These are phyloP conservation scores for Chrysomela aeneicollis DNA, from an alignment of 2,888 invertebrate species.

Conservation along the genomic window DNA sequence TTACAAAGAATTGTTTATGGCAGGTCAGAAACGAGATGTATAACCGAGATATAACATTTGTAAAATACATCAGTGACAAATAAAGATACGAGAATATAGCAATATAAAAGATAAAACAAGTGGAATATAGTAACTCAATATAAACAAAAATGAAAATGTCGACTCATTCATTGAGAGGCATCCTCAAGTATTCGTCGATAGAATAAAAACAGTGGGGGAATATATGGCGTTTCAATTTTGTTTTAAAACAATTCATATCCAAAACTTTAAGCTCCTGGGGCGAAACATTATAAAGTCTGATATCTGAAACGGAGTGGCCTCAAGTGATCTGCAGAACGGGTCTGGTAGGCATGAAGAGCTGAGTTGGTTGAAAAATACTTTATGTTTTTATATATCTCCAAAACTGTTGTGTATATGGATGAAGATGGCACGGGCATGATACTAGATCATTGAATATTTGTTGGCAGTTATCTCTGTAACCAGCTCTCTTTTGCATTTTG, in stretches of 20 bases:
- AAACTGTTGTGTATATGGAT: not conserved
- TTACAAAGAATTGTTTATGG: too few species aligned
- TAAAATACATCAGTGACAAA: too few species aligned
- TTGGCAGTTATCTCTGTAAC: slow-evolving; percentile 2
- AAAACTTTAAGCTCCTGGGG: not conserved
- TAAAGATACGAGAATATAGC: too few species aligned
- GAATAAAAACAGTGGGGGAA: slow-evolving; percentile 3
- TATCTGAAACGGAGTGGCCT: not conserved
- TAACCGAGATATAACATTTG: too few species aligned
- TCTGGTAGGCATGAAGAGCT: not conserved
- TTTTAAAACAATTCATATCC: too few species aligned
- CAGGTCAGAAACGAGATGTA: too few species aligned
- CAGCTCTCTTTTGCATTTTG: slow-evolving; percentile 5
- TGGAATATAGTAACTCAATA: too few species aligned
- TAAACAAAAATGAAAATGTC: too few species aligned
- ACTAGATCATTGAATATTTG: not conserved
- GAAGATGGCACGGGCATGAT: too few species aligned
- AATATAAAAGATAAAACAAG: too few species aligned
- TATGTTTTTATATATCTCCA: not conserved
- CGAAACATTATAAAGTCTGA: not conserved
- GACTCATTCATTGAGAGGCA: too few species aligned
- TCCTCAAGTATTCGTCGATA: slow-evolving; percentile 4
- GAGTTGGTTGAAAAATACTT: not conserved
- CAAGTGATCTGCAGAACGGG: not conserved
- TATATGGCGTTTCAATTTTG: slow-evolving; percentile 5